Evolutionary conservation across 2,113 vertebrate species (phyloP), one percentile per base, ranked within the genome.

Genomic region (Anhinga anhinga): DNA sequence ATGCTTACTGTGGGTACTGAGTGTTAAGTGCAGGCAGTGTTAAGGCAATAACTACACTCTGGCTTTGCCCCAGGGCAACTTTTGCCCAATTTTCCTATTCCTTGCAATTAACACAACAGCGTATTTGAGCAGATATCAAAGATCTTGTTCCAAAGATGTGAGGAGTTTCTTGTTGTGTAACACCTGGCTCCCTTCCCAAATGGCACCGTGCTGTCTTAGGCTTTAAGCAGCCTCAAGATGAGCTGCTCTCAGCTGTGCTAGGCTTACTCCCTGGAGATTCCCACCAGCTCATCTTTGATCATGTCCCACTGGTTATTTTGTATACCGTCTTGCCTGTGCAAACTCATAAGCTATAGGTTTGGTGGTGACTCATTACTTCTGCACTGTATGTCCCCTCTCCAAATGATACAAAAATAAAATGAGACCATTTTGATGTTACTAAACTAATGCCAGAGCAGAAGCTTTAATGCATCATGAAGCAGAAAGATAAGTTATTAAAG

Each of bases 91-190:
- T 87, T 91, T 86, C 45, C 21, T 73, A 11, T 88, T 65, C 55
- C 29, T 85, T 77, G 38, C 65, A 86, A 34, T 72, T 94, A 94
- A 73, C 47, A 34, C 40, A 69, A 58, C 13, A 67, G 85, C 2
- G 0, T 85, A 66, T 90, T 77, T 80, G 78, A 94, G 42, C 78
- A 94, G 78, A 70, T 93, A 89, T 38, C 74, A 59, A 91, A 59
- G 79, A 77, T 89, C 45, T 63, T 93, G 77, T 91, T 95, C 91
- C 91, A 83, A 90, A 90, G 38, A 38, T 7, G 0, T 81, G 82
- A 94, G 85, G 74, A 76, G 82, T 90, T 94, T 95, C 81, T 91
- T 71, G 42, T 93, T 96, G 82, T 89, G 59, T 95, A 97, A 95
- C 63, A 74, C 38, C 78, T 95, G 95, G 81, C 78, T 91, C 55